Base-by-base conservation (phyloP, 2,797 vertebrate species). In the Sebastes kiyomatsui region DNA sequence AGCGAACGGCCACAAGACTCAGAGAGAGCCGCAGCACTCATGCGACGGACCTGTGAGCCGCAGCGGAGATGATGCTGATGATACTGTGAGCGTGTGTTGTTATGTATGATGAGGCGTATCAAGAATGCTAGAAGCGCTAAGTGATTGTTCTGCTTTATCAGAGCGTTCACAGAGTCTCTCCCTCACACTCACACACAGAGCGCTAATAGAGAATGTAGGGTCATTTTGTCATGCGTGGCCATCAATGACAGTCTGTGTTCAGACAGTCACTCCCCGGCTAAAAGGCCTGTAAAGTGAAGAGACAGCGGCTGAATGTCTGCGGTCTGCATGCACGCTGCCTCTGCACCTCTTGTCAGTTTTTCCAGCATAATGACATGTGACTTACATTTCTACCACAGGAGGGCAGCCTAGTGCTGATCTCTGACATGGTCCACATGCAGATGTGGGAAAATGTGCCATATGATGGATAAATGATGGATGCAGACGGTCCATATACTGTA, bases 311-410 rank as follows among this genome's bases (percentile, higher is more conserved):
- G 85, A 68, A 80, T 82, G 85, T 83, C 82, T 90, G 86, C 27
- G 69, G 55, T 82, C 77, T 83, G 65, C 55, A 38, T 60, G 58
- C 69, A 75, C n/a, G 35, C 62, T 80, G 79, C 55, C 72, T 81
- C 25, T 76, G 67, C 42, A n/a, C 73, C 56, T 49, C 38, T 49
- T 70, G 64, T 87, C 81, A 87, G 33, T 84, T 82, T 87, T 87
- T 83, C 74, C 79, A 55, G 58, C 20, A 22, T 70, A 56, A 72
- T 72, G 56, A 68, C n/a, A 18, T 49, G 79, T 6, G 13, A 18
- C 81, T 32, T 2, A 18, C 72, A 81, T 72, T 81, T 87, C 52
- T 78, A 81, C 90, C 95, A 95, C 86, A 87, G 60, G 94, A 79
- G 85, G 93, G 91, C 91, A 76, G 81, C 75, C 33, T 59, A 60